phyloP scores from a whole-genome alignment of 30 jellyfish, hydroid and myxozoan genomes.

The Hydra vulgaris region DNA sequence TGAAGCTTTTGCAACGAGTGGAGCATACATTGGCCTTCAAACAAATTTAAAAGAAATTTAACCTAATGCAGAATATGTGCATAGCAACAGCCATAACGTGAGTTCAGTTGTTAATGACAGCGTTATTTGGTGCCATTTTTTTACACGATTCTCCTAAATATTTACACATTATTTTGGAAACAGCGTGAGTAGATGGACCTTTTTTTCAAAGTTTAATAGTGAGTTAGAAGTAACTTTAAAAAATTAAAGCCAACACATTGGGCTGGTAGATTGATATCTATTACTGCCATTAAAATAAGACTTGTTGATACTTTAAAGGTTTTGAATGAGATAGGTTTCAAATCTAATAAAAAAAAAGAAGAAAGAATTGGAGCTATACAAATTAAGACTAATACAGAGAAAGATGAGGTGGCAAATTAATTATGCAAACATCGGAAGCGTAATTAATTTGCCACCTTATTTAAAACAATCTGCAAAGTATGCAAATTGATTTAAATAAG shows the following conservation, averaged over 20 bases:
- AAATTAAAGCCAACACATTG: not conserved
- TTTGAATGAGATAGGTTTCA: too few species aligned
- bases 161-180: not conserved
- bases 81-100: not conserved
- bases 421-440: too few species aligned
- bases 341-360: too few species aligned
- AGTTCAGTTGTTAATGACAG: not conserved
- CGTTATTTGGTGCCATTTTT: not conserved
- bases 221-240: not conserved
- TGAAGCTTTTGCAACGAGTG: not conserved
- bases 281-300: too few species aligned
- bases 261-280: too few species aligned
- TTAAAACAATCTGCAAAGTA: too few species aligned
- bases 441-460: too few species aligned
- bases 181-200: not conserved
- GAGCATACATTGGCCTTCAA: not conserved
- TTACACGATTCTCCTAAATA: not conserved
- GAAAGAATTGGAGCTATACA: too few species aligned
- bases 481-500: too few species aligned
- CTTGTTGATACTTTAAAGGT: too few species aligned
- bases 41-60: not conserved
- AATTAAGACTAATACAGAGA: too few species aligned
- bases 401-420: too few species aligned
- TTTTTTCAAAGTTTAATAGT: not conserved
- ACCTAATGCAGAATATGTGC: not conserved